phyloP scores from a whole-genome alignment of 2,888 invertebrate genomes.

The Chaetogeoica ovagalla region DNA sequence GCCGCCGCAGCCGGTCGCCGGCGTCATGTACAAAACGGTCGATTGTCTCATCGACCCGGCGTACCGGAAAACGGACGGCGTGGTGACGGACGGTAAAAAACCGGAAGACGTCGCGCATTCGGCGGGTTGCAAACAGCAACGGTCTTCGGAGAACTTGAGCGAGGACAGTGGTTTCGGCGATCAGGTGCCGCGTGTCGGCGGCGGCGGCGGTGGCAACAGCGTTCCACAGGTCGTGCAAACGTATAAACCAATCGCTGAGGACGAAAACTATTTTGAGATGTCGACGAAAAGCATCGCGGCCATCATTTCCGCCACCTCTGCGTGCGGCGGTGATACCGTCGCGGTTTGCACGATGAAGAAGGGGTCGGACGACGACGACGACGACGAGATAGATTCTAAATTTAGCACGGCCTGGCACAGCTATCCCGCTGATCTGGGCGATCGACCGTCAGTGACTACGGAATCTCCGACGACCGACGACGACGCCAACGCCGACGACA shows the following conservation, averaged over 20 bases:
- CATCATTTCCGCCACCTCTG: constrained; percentile 53
- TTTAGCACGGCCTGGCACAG: constrained; percentile 58
- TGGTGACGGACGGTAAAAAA: constrained; percentile 58
- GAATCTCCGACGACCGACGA: constrained; percentile 47
- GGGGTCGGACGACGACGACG: constrained; percentile 57
- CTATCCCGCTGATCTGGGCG: constrained; percentile 58
- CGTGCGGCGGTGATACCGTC: constrained; percentile 51
- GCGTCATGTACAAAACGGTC: constrained; percentile 57
- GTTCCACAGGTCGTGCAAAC: constrained; percentile 47
- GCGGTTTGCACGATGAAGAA: constrained; percentile 28
- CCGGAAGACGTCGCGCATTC: constrained; percentile 56
- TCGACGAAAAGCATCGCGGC: constrained; percentile 54
- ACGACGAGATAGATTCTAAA: constrained; percentile 56
- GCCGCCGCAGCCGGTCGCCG: constrained; percentile 2
- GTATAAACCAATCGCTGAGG: constrained; percentile 54
- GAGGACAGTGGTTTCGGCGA: constrained; percentile 72
- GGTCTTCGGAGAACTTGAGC: constrained; percentile 75
- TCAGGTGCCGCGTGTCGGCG: constrained; percentile 55
- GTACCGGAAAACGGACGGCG: constrained; percentile 55
- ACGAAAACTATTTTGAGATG: constrained; percentile 54
- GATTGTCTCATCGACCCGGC: constrained; percentile 56
- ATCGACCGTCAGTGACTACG: constrained; percentile 54
- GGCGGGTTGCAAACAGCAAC: constrained; percentile 54
- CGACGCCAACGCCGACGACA: not conserved
- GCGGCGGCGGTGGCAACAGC: too few species aligned